Percentiles rank a stretch among this genome's conserved stretches.
Evolutionary conservation across 2,113 vertebrate species (phyloP).

Genomic region (Bettongia penicillata): DNA sequence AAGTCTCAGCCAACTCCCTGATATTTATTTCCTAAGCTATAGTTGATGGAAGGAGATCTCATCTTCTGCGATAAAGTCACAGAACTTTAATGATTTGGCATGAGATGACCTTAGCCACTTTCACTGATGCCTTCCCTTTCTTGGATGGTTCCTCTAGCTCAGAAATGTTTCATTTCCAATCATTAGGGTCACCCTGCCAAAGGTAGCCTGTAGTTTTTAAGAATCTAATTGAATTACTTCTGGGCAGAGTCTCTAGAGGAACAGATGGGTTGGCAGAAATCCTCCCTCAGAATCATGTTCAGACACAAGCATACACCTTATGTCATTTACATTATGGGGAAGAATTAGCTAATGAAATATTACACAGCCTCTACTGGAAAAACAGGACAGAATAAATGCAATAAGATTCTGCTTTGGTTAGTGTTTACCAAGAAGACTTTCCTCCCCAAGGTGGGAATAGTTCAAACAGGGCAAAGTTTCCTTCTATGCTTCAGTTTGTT

Average conservation of each 20-base stretch:
- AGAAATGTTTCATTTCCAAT: slow-evolving; percentile 22
- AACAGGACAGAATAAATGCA: slow-evolving; percentile 69
- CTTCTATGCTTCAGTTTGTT: neutral
- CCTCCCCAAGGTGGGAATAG: neutral
- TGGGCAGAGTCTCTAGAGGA: slow-evolving; percentile 72
- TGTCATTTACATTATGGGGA: slow-evolving; percentile 73
- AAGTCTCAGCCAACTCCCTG: neutral
- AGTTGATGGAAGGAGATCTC: neutral
- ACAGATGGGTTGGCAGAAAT: slow-evolving; percentile 68
- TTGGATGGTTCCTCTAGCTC: slow-evolving; percentile 2
- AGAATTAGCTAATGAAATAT: slow-evolving; percentile 56
- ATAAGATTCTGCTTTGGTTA: slow-evolving; percentile 20
- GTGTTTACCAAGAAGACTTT: slow-evolving; percentile 22
- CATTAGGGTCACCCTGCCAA: slow-evolving; percentile 70
- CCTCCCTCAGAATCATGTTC: slow-evolving; percentile 52
- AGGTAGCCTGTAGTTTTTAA: slow-evolving; percentile 76
- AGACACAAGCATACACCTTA: slow-evolving; percentile 65
- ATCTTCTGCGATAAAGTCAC: neutral
- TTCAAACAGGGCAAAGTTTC: neutral
- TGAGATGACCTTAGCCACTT: neutral
- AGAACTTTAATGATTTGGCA: neutral
- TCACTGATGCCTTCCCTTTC: neutral
- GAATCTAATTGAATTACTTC: slow-evolving; percentile 79
- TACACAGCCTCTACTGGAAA: slow-evolving; percentile 67
- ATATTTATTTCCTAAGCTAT: neutral